Percentiles rank a stretch among this genome's conserved stretches.
Evolutionary conservation across 2,888 invertebrate genomes (phyloP).

Genomic region (Erpobdella octoculata): DNA sequence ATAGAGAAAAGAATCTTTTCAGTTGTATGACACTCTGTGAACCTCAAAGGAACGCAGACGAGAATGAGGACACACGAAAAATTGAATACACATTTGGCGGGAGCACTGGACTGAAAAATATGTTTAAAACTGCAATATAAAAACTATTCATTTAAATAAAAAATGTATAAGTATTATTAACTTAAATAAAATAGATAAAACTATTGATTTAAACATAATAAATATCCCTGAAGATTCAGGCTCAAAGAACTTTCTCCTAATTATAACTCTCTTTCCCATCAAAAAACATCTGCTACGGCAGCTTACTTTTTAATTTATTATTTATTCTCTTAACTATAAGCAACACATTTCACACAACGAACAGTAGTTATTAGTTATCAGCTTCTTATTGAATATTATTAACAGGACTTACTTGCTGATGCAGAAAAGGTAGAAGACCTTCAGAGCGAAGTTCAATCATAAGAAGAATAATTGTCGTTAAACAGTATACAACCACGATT

Average conservation of each 20-base stretch:
- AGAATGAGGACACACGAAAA: slow-evolving; percentile 80
- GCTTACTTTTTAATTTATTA: too few species aligned
- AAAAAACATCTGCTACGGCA: too few species aligned
- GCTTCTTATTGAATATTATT: background rate
- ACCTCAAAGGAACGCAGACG: slow-evolving; percentile 77
- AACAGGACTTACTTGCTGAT: slow-evolving; percentile 71
- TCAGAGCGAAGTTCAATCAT: slow-evolving; percentile 90
- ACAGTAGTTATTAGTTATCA: too few species aligned
- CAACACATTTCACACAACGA: too few species aligned
- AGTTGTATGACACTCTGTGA: slow-evolving; percentile 54
- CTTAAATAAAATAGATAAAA: too few species aligned
- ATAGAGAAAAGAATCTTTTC: slow-evolving; percentile 87
- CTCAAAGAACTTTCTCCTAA: too few species aligned
- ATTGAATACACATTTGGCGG: slow-evolving; percentile 86
- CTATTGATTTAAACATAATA: too few species aligned
- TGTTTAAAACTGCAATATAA: background rate
- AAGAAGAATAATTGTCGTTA: slow-evolving; percentile 79
- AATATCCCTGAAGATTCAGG: too few species aligned
- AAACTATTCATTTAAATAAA: background rate
- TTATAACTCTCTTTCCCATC: too few species aligned
- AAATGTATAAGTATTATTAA: background rate
- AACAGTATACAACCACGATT: slow-evolving; percentile 73
- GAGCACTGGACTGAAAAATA: slow-evolving; percentile 66
- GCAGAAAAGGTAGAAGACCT: slow-evolving; percentile 77
- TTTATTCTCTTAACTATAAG: too few species aligned